Base-by-base conservation (phyloP, 2,888 invertebrate genomes). In the Blastobasis lacticolella region DNA sequence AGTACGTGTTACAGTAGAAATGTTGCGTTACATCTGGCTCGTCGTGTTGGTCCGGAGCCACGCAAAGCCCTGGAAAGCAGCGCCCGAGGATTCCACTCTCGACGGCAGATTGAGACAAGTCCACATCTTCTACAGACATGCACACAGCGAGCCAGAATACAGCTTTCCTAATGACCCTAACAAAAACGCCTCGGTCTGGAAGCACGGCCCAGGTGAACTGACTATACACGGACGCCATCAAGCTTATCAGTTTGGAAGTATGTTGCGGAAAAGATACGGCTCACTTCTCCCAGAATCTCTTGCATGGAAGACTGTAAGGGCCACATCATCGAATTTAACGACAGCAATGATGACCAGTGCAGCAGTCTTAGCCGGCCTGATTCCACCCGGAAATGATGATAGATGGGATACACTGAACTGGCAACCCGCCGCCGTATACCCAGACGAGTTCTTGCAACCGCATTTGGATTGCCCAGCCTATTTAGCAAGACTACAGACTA, bases 191-290 rank as follows among this genome's bases (percentile, higher is more conserved):
- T 5, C 43, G 1, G 40, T 56, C 4, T 59, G 59, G 59, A 53
- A 46, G 5, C 46, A 55, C 42, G 57, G 57, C 9, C 52, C 51
- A 1, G 52, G 51, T 4, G 49, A 57, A 40, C 50, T 59, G 9
- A 59, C 57, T 7, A 51, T 48, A 36, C 51, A 54, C 23, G 59
- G 57, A 45, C 44, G 45, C 38, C 52, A 55, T 36, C 59, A 59
- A 49, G 53, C 43, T 0, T 56, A 42, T 42, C 36, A 41, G 8
- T 48, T 59, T 5, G 59, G 57, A n/a, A 44, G 49, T 40, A 50
- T 49, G 7, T 41, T 59, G 3, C 10, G 52, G 40, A 10, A 45
- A 1, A 54, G 57, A 23, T 59, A 59, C 46, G 6, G 8, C 6
- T 37, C n/a, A 9, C 43, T 59, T 6, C 23, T 57, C 10, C 51